Base-by-base conservation (phyloP, 1,140 invertebrate genomes). In the Leptopilina clavipes region DNA sequence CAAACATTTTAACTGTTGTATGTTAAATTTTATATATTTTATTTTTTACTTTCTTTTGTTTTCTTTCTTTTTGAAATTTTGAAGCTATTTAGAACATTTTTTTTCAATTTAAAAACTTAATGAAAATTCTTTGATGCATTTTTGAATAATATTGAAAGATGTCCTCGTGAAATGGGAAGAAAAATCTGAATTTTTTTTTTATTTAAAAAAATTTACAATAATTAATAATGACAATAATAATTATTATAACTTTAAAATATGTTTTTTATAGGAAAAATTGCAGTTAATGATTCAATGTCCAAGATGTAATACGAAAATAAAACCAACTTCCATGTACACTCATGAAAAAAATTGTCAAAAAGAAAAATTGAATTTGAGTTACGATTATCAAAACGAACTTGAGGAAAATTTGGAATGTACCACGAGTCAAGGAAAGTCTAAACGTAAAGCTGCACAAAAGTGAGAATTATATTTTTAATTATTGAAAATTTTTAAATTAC, bases 361-460 rank as follows among this genome's bases (percentile, higher is more conserved):
- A 31, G 59, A 65, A 65, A 65, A 65, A 14, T 25, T 22, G 6
- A n/a, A 25, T 31, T 31, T n/a, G 14, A 31, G 22, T 65, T 31
- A 31, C 25, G 19, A 7, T 14, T 31, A n/a, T n/a, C 25, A 31
- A 14, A 31, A 65, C 11, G 59, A 65, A 14, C 11, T 14, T 0
- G 3, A 3, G 1, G 65, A 72, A 45, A 48, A 17, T 22, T 70
- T 9, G 19, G 25, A 43, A 37, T 31, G 25, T 17, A 14, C 31
- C 45, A 37, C 71, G 11, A 31, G 25, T n/a, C 59, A 37, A 54
- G 54, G 73, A n/a, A 79, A 79, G 82, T 31, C 70, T 78, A 91
- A 90, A 75, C 88, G 92, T n/a, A 90, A 88, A 79, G 93, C 93
- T 5, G 93, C 93, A 6, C 88, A 92, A 76, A 92, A 89, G 59